Conservation (phyloP, 23 tunicate species). For the Ascidia mentula region DNA sequence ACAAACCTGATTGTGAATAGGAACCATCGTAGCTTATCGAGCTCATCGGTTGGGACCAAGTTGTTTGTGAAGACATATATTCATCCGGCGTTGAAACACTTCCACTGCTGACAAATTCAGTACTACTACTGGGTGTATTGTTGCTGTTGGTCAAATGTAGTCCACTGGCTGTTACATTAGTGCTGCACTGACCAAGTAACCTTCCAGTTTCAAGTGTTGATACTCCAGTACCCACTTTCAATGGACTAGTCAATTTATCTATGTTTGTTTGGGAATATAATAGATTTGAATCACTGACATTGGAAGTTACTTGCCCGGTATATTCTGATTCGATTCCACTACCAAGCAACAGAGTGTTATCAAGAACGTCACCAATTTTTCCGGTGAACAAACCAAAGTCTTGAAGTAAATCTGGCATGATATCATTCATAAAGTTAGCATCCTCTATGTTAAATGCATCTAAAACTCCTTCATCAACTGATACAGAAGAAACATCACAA, state of each 20-base stretch:
- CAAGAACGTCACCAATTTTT: slow-evolving; percentile 27
- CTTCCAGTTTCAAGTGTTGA: background rate
- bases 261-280: slow-evolving; percentile 8
- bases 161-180: background rate
- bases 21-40: background rate
- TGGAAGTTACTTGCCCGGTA: slow-evolving; percentile 7
- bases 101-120: background rate
- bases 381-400: slow-evolving; percentile 32
- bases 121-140: background rate
- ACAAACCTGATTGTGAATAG: background rate
- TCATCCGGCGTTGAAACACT: background rate
- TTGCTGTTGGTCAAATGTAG: background rate
- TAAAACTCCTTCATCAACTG: slow-evolving; percentile 34
- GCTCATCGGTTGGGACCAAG: background rate
- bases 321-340: slow-evolving; percentile 32
- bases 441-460: slow-evolving; percentile 47
- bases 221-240: background rate
- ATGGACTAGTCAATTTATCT: background rate
- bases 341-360: slow-evolving; percentile 43
- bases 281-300: slow-evolving; percentile 22
- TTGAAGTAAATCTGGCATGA: slow-evolving; percentile 46
- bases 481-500: background rate
- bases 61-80: background rate
- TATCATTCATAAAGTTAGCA: slow-evolving; percentile 33
- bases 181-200: background rate